Evolutionary conservation across 2,888 invertebrate genomes (phyloP).

Genomic region (Drosophila pegasa): DNA sequence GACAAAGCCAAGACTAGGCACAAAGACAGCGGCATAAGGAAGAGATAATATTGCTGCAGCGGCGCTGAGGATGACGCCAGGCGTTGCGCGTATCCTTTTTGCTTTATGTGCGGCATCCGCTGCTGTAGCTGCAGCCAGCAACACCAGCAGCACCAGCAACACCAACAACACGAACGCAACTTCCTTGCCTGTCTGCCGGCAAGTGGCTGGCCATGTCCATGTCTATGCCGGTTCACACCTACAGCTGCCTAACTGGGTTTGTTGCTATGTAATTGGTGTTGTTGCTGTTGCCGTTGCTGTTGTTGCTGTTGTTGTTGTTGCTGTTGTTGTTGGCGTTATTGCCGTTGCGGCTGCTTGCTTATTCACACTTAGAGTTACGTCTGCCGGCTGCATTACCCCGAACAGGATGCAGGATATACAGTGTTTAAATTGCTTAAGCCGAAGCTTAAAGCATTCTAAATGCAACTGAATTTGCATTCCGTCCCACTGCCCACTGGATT

Average conservation of each 20-base stretch:
- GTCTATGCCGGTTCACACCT: constrained; percentile 45
- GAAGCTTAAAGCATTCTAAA: constrained; percentile 59
- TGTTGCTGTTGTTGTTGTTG: constrained; percentile 42
- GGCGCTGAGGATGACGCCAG: constrained; percentile 28
- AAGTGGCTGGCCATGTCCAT: constrained; percentile 22
- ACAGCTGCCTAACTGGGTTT: constrained; percentile 47
- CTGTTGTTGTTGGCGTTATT: constrained; percentile 50
- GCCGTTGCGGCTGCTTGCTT: constrained; percentile 54
- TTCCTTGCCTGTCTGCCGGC: constrained; percentile 17
- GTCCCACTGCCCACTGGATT: constrained; percentile 12
- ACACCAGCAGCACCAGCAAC: constrained; percentile 11
- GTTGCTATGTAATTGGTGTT: constrained; percentile 65
- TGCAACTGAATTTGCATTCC: constrained; percentile 66
- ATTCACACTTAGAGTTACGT: constrained; percentile 57
- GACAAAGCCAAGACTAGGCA: constrained; percentile 55
- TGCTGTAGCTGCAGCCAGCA: constrained; percentile 32
- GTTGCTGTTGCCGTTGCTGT: constrained; percentile 54
- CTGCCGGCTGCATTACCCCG: constrained; percentile 51
- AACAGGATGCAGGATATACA: constrained; percentile 75
- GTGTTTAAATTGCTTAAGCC: constrained; percentile 71
- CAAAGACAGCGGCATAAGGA: constrained; percentile 67
- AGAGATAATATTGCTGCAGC: constrained; percentile 66
- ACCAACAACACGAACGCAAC: constrained; percentile 12
- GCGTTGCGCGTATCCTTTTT: constrained; percentile 69
- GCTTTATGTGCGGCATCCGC: constrained; percentile 73